Base-by-base conservation (phyloP, 2,113 vertebrate genomes). In the Centropus bengalensis region DNA sequence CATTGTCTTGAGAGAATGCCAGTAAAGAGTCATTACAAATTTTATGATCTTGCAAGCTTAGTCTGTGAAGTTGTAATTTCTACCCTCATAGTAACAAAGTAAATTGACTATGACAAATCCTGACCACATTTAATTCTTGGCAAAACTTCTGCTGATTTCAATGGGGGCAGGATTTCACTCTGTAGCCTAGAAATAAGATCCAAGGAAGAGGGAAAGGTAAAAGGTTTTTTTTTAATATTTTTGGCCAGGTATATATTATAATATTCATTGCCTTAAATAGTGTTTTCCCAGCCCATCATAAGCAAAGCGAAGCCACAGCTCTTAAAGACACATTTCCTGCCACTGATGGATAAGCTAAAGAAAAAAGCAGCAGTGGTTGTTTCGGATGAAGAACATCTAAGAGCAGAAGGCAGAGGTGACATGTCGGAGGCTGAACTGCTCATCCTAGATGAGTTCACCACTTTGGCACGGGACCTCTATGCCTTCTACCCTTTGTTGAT, bases 281-380 rank as follows among this genome's bases (percentile, higher is more conserved):
- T 99, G 55, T 99, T 99, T 97, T 99, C 99, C 80, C 99, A 99
- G 98, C 99, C 99, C 76, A 99, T 99, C 96, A 99, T 99, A 97
- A 99, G 98, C 96, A 99, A 99, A 97, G 99, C 98, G 86, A 98
- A 98, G 90, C 97, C 99, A 27, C 98, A 99, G 92, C 98, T 99
- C 47, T 97, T 99, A 80, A 99, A 99, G 98, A 99, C 98, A 17
- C 99, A 99, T 93, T 99, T 99, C 96, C 97, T 99, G 93, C 99
- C 99, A 45, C 93, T 99, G 93, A 99, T 99, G 99, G 99, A 99
- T 96, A 99, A 99, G 91, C 98, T 99, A 86, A 99, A 99, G 97
- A 99, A 99, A 98, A 99, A 99, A 97, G 98, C 99, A 47, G 98
- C 98, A 10, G 97, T 98, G 52, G 99, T 99, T 64, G 98, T 99